Conservation (phyloP, 2,113 vertebrate species). For the Pseudorhombus dupliciocellatus region DNA sequence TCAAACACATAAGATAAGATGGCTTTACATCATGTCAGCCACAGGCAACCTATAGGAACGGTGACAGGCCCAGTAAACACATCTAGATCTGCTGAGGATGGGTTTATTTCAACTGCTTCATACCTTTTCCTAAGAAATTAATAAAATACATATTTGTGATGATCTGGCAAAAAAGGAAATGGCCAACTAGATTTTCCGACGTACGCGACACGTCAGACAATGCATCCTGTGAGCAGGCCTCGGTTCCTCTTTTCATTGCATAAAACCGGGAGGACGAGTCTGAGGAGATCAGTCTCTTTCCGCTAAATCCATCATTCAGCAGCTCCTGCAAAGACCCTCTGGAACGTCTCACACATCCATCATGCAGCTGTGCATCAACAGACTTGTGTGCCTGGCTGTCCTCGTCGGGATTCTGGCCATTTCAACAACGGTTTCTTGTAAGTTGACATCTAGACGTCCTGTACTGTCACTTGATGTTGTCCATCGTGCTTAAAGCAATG, state of each 20-base stretch:
- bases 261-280: conserved; percentile 47
- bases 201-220: no score
- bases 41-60: not conserved
- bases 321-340: conserved; percentile 33
- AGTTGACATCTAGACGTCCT: conserved; percentile 11
- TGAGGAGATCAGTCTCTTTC: conserved; percentile 25
- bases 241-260: conserved; percentile 63
- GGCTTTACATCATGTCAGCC: no score
- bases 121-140: not conserved
- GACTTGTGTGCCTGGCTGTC: conserved; percentile 52
- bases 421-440: conserved; percentile 34
- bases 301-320: conserved; percentile 2
- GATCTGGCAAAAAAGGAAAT: conserved; percentile 29
- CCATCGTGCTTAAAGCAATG: not conserved
- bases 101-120: no score
- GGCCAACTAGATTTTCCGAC: not conserved
- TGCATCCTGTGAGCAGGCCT: conserved; percentile 20
- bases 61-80: not conserved
- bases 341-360: conserved; percentile 30
- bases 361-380: conserved; percentile 68
- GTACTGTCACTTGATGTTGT: not conserved
- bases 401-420: conserved; percentile 43
- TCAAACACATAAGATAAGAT: no score
- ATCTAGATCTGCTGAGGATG: no score
- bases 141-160: not conserved